Evolutionary conservation across 1,140 invertebrate genomes (phyloP).

Genomic region (Euborellia annulipes): DNA sequence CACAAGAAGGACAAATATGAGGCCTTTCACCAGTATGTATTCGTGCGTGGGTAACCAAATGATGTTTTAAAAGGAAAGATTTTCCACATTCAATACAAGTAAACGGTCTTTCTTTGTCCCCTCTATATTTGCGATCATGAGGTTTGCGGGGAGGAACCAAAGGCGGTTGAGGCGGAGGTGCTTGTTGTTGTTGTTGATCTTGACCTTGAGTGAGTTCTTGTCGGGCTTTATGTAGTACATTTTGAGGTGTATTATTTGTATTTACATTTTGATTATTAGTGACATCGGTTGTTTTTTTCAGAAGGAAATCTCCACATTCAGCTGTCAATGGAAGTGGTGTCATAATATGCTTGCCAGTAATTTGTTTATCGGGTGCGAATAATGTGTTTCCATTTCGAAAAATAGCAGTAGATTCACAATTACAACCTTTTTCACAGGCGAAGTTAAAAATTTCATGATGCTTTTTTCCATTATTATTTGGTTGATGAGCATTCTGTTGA

Average conservation of each 20-base stretch:
- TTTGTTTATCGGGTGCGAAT: constrained; percentile 10
- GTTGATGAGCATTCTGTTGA: constrained; percentile 7
- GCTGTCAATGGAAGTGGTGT: constrained; percentile 51
- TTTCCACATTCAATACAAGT: constrained; percentile 68
- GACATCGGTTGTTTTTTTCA: constrained; percentile 6
- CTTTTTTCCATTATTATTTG: constrained; percentile 4
- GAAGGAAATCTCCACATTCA: constrained; percentile 45
- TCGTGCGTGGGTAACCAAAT: constrained; percentile 60
- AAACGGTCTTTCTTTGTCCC: constrained; percentile 54
- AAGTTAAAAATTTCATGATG: constrained; percentile 8
- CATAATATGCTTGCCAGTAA: constrained; percentile 32
- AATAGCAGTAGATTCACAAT: constrained; percentile 12
- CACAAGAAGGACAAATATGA: constrained; percentile 67
- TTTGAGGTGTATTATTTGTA: constrained; percentile 1
- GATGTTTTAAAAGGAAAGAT: constrained; percentile 65
- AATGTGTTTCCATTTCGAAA: constrained; percentile 8
- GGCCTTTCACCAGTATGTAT: constrained; percentile 67
- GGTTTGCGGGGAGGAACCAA: background rate
- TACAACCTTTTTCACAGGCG: constrained; percentile 12
- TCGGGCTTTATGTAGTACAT: constrained; percentile 10
- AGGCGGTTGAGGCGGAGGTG: constrained; percentile 1
- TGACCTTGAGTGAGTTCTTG: constrained; percentile 19
- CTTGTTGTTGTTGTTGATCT: background rate
- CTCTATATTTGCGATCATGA: background rate
- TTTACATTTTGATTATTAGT: too few relatives aligned